Conservation (phyloP, 1,140 invertebrate genomes). For the Caenorhabditis tropicalis region DNA sequence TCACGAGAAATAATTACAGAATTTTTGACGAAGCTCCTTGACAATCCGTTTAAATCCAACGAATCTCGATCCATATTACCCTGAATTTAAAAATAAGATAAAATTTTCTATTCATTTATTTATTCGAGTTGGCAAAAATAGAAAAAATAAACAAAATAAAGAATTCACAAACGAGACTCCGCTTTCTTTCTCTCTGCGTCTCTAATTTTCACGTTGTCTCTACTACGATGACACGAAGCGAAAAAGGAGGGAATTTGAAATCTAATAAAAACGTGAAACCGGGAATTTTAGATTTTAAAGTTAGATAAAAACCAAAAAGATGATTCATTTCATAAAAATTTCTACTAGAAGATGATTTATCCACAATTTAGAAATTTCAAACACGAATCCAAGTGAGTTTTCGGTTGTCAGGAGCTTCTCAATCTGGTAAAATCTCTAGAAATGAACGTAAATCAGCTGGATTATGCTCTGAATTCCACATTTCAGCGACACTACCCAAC, state of each 20-base stretch:
- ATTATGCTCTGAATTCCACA: slow-evolving; percentile 3
- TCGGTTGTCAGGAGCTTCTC: not conserved
- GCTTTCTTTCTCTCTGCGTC: not conserved
- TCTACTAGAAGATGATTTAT: slow-evolving; percentile 3
- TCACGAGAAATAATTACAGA: slow-evolving; percentile 31
- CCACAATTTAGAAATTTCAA: slow-evolving; percentile 1
- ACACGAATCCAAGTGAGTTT: not conserved
- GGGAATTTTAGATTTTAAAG: too few species aligned
- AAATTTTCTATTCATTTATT: not conserved
- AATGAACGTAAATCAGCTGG: slow-evolving; percentile 1
- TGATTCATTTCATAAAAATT: too few species aligned
- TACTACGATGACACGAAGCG: too few species aligned
- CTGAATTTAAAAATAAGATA: too few species aligned
- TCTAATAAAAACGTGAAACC: not conserved
- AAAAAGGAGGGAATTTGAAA: not conserved
- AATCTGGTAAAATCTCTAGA: not conserved
- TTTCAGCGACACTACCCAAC: not conserved
- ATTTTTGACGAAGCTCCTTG: slow-evolving; percentile 19
- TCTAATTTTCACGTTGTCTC: not conserved
- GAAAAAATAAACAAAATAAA: not conserved
- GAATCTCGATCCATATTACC: slow-evolving; percentile 30
- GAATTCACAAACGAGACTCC: not conserved
- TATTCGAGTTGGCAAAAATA: not conserved
- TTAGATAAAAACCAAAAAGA: too few species aligned
- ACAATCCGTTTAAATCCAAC: slow-evolving; percentile 6